A percentile compares a stretch with the other conserved stretches of the same genome.
phyloP scores from a whole-genome alignment of 2,888 invertebrate species.

The Mechanitis mazaeus region DNA sequence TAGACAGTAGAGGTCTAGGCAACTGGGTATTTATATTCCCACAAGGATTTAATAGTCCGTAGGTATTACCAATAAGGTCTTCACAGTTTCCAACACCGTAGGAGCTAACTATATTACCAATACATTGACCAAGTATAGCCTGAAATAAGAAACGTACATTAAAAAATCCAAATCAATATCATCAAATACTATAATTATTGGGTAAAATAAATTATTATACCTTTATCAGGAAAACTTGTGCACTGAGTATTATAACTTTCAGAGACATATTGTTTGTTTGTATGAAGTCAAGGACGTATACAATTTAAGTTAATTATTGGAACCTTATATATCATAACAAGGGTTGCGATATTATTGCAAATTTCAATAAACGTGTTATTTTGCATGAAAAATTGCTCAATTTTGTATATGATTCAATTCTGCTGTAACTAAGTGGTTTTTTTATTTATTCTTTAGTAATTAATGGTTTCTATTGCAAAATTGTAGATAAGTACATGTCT shows the following conservation, averaged over 20 bases:
- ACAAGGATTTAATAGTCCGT: not conserved
- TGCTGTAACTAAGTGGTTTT: not conserved
- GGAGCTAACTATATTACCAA: not conserved
- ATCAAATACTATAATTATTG: no score
- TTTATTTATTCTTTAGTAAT: not conserved
- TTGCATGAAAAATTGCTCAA: not conserved
- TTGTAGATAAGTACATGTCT: not conserved
- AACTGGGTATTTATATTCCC: not conserved
- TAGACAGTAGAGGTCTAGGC: not conserved
- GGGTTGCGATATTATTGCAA: not conserved
- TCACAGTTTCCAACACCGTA: not conserved
- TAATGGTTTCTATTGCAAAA: not conserved
- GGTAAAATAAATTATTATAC: no score
- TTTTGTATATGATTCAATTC: slow-evolving; percentile 1
- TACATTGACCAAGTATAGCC: not conserved
- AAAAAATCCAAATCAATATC: no score
- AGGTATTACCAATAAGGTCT: not conserved
- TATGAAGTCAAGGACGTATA: no score
- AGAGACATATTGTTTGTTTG: no score
- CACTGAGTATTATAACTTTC: no score
- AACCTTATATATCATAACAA: not conserved
- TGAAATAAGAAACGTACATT: not conserved
- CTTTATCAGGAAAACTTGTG: no score
- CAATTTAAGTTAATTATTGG: no score
- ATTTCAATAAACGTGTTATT: not conserved